Evolutionary conservation across 1,140 invertebrate genomes (phyloP), one percentile per base, ranked within the genome.

Genomic region (Drosophila repleta): DNA sequence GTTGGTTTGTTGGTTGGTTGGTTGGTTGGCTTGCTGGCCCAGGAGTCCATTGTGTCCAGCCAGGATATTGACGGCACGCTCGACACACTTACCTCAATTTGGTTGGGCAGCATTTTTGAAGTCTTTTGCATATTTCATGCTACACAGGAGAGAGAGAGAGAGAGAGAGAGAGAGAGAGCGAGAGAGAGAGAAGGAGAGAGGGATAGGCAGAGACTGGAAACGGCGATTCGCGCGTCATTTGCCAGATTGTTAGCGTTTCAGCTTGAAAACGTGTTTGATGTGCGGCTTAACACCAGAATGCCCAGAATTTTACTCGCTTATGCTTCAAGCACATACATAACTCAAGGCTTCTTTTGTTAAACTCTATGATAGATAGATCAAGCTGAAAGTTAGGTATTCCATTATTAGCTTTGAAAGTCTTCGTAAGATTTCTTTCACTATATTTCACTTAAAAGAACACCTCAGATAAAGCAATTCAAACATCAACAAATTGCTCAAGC

Each of bases 111-210:
- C 49, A 67, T 73, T 67, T 68, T 67, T 64, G 67, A 58, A 62
- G 75, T 68, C 52, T 67, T 71, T 63, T 76, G 65, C 84, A 89
- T 81, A 67, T 79, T 76, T 62, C 69, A 76, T 79, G 55, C 26
- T 20, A 8, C 55, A 17, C 17, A 8, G 1, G 13, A 24, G 48
- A 20, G 43, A 11, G 20, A 10, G 26, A 1, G 21, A 15, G 48
- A 1, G 43, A 20, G 43, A 45, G 43, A 3, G n/a, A 15, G 15
- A 15, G 41, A 43, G 2, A 4, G 45, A 46, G 21, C 8, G 46
- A 20, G 43, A 45, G 29, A 32, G 17, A 11, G 49, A 29, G 49
- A 15, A 65, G 1, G 37, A 39, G 37, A n/a, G n/a, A n/a, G n/a
- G n/a, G n/a, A n/a, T n/a, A n/a, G n/a, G n/a, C n/a, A n/a, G n/a